Evolutionary conservation across 2,113 vertebrate species (phyloP).

Genomic region (Calidris pygmaea): DNA sequence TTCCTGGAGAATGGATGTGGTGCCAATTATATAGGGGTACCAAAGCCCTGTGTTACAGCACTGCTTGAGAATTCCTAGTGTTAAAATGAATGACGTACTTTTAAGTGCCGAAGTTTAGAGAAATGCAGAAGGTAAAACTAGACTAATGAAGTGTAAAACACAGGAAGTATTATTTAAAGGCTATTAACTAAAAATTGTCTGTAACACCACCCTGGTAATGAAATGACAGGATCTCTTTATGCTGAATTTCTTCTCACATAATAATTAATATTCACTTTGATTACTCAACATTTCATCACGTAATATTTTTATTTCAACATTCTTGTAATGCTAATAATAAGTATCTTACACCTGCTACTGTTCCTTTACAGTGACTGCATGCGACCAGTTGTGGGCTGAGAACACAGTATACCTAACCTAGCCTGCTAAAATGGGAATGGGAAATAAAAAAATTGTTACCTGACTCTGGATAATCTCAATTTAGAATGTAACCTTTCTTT

Average conservation of each 20-base stretch:
- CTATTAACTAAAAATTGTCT: background rate
- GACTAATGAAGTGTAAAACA: background rate
- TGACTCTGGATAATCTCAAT: background rate
- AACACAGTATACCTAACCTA: background rate
- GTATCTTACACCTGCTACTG: background rate
- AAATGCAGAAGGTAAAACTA: background rate
- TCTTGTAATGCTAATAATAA: background rate
- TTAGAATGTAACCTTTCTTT: background rate
- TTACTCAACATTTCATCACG: background rate
- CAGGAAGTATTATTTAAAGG: background rate
- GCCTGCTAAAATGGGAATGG: background rate
- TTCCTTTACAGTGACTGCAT: background rate
- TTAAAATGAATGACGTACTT: background rate
- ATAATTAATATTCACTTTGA: background rate
- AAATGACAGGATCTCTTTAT: background rate
- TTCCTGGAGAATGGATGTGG: background rate
- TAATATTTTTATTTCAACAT: background rate
- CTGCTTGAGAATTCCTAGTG: background rate
- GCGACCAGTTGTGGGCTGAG: background rate
- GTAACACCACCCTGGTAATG: background rate
- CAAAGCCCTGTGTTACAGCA: background rate
- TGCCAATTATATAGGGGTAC: background rate
- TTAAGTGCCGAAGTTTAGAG: background rate
- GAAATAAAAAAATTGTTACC: background rate
- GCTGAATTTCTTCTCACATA: background rate